Evolutionary conservation across 2,888 invertebrate species (phyloP), one percentile per base, ranked within the genome.

Genomic region (Colletes collaris): DNA sequence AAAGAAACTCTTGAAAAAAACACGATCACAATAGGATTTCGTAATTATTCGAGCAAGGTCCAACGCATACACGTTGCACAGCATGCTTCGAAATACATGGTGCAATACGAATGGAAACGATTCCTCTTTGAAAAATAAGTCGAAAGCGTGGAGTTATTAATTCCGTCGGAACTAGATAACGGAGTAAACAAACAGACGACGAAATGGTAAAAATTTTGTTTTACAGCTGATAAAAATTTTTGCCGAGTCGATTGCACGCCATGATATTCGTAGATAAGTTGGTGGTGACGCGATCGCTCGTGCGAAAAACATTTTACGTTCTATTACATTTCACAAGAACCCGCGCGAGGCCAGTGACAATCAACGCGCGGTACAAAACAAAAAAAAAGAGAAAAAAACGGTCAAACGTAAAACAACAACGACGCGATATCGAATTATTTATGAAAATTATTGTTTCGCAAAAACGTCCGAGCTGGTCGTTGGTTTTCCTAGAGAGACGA

Each of bases 401-500:
- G 7, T 5, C 40, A 4, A 58, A 16, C 11, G 44, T 67, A 7
- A 46, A 56, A 55, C 55, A 72, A 72, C 58, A 35, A 19, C 55
- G 44, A 55, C 40, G 53, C 11, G 58, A 53, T 63, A 67, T 58
- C 40, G 35, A 46, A 46, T 19, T 46, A 53, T 68, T 46, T 71
- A 64, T 68, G 59, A 60, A 80, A 72, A 72, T 62, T 53, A 16
- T 37, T 27, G 13, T 8, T 37, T 55, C 35, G 46, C 80, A 67
- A 76, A 81, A 81, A 73, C 40, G 56, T 4, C 37, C 10, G 73
- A 56, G 76, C 64, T 72, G 68, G 72, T 76, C 66, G 44, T 27
- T 44, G n/a, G 56, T 79, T 76, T 86, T 83, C 82, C 75, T 53
- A 56, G 85, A 77, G 49, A 83, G 49, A 83, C 55, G 67, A 84